Evolutionary conservation across 2,113 vertebrate species (phyloP).

Genomic region (Myrmecophaga tridactyla): DNA sequence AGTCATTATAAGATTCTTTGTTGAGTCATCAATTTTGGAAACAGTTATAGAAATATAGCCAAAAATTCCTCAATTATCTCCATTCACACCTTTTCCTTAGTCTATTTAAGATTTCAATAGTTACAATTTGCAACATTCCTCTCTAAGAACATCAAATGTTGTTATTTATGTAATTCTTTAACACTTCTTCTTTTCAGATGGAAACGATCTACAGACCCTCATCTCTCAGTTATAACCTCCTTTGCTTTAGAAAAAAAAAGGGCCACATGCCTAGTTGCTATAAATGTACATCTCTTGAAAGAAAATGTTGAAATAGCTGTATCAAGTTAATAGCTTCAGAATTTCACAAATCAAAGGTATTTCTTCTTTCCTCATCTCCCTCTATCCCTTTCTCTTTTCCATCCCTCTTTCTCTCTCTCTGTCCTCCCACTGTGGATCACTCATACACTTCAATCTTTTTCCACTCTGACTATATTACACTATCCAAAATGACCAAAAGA

Average conservation of each 20-base stretch:
- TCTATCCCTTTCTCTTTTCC: not conserved
- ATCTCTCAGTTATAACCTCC: slow-evolving; percentile 82
- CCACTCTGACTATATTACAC: not conserved
- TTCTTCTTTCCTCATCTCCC: not conserved
- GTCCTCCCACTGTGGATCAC: not conserved
- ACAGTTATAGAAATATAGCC: not conserved
- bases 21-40: not conserved
- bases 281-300: not conserved
- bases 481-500: not conserved
- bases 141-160: slow-evolving; percentile 82
- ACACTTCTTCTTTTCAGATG: slow-evolving; percentile 80
- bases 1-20: not conserved
- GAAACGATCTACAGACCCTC: slow-evolving; percentile 84
- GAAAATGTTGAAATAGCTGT: not conserved
- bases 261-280: not conserved
- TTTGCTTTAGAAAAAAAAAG: slow-evolving; percentile 70
- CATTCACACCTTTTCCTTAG: not conserved
- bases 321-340: not conserved
- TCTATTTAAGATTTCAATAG: slow-evolving; percentile 76
- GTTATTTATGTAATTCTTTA: slow-evolving; percentile 85
- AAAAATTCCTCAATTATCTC: not conserved
- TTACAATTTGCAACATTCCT: slow-evolving; percentile 81
- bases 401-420: too few species aligned
- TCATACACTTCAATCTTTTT: not conserved
- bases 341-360: not conserved